A percentile compares a stretch with the other conserved stretches of the same genome.
These are phyloP conservation scores for Acrobasis repandana DNA, from an alignment of 2,888 invertebrate species.

Conservation along the genomic window DNA sequence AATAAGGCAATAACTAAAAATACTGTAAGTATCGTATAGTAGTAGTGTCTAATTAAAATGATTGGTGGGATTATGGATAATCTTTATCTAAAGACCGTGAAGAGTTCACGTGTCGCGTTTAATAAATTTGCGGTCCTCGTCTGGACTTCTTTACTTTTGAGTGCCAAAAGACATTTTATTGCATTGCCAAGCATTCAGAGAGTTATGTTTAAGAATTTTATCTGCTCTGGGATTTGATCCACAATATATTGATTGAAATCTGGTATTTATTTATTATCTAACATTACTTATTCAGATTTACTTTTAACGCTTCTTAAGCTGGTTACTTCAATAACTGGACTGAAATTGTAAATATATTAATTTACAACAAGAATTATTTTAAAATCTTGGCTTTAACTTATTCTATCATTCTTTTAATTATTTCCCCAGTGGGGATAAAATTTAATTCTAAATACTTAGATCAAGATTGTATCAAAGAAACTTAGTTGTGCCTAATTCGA, in stretches of 20 bases:
- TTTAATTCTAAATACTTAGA: conserved; percentile 29
- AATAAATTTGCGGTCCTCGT: conserved; percentile 26
- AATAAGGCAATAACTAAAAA: conserved; percentile 69
- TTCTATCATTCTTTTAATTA: conserved; percentile 7
- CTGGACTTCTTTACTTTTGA: conserved; percentile 50
- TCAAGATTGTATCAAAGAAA: conserved; percentile 31
- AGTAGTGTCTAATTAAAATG: conserved; percentile 43
- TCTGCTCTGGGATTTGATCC: conserved; percentile 18
- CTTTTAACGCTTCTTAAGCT: conserved; percentile 1
- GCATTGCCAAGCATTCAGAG: conserved; percentile 36
- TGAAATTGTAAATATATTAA: conserved; percentile 6
- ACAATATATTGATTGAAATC: conserved; percentile 1
- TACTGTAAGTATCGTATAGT: conserved; percentile 59
- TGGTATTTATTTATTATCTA: neutral
- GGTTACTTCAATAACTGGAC: conserved; percentile 1
- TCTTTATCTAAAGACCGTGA: conserved; percentile 25
- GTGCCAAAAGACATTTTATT: conserved; percentile 72
- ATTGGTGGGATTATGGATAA: conserved; percentile 33
- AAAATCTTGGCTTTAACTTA: neutral
- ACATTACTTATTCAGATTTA: conserved; percentile 8
- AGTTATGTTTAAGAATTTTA: conserved; percentile 24
- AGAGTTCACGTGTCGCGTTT: conserved; percentile 27
- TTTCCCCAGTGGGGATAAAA: conserved; percentile 19
- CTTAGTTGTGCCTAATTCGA: conserved; percentile 47
- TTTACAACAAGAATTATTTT: neutral